A percentile compares a stretch with the other conserved stretches of the same genome.
Evolutionary conservation across 2,888 invertebrate genomes (phyloP).

Genomic region (Caenorhabditis auriculariae): DNA sequence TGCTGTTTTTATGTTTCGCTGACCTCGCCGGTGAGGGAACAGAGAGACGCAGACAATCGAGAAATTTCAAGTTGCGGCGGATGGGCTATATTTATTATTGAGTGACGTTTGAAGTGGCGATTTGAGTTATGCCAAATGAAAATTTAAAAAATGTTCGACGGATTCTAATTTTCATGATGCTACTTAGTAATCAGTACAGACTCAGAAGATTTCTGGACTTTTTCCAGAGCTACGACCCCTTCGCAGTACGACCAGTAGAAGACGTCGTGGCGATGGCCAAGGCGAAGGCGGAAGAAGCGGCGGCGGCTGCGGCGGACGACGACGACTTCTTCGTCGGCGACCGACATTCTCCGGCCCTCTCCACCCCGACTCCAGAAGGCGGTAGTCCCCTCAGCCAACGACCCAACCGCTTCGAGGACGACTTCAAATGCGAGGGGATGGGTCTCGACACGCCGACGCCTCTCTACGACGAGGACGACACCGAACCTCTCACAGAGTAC

Average conservation of each 20-base stretch:
- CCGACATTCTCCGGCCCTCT: slow-evolving; percentile 45
- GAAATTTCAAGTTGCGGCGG: too few relatives aligned
- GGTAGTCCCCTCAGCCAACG: slow-evolving; percentile 55
- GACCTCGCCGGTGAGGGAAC: too few relatives aligned
- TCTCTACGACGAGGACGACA: slow-evolving; percentile 88
- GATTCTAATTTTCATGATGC: too few relatives aligned
- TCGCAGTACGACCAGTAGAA: slow-evolving; percentile 61
- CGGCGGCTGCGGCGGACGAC: slow-evolving; percentile 38
- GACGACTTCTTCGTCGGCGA: slow-evolving; percentile 43
- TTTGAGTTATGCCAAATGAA: too few relatives aligned
- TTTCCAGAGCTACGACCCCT: slow-evolving; percentile 60
- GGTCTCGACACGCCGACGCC: slow-evolving; percentile 48
- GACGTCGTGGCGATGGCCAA: slow-evolving; percentile 63
- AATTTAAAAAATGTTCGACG: too few relatives aligned
- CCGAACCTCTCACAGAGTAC: slow-evolving; percentile 87
- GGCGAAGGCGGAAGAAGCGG: slow-evolving; percentile 51
- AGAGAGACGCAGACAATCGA: too few relatives aligned
- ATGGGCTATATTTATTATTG: too few relatives aligned
- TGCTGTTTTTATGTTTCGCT: too few relatives aligned
- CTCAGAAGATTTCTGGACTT: too few relatives aligned
- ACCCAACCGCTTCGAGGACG: slow-evolving; percentile 60
- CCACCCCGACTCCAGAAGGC: slow-evolving; percentile 61
- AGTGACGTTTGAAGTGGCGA: too few relatives aligned
- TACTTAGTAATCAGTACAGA: too few relatives aligned
- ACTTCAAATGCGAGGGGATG: slow-evolving; percentile 48